These are phyloP conservation scores for Corydoras maculifer DNA, from an alignment of 2,113 vertebrate species.

Conservation along the genomic window DNA sequence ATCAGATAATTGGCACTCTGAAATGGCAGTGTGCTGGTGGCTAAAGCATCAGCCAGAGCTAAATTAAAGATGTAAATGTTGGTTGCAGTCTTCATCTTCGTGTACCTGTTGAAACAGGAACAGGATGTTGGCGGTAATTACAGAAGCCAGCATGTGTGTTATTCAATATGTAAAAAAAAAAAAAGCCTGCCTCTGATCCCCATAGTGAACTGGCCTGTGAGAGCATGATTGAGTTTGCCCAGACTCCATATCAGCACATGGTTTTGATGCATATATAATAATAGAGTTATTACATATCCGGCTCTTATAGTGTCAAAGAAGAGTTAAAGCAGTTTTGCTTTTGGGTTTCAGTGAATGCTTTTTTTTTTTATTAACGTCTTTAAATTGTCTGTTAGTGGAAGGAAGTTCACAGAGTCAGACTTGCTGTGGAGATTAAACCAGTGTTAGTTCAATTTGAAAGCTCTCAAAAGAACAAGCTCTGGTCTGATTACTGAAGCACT, in stretches of 20 bases:
- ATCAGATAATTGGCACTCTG: constrained; percentile 94
- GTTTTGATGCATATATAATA: too few species aligned
- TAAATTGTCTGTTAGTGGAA: too few species aligned
- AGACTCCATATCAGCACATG: too few species aligned
- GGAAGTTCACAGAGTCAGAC: not conserved
- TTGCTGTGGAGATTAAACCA: not conserved
- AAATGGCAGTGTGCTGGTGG: constrained; percentile 94
- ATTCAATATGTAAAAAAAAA: not conserved
- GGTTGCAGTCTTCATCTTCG: constrained; percentile 96
- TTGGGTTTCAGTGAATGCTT: too few species aligned
- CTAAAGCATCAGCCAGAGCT: constrained; percentile 82
- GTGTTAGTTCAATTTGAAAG: not conserved
- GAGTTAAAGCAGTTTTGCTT: not conserved
- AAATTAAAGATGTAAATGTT: constrained; percentile 99
- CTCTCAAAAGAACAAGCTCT: constrained; percentile 21
- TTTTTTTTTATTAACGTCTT: too few species aligned
- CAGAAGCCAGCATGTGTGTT: not conserved
- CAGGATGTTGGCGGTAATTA: too few species aligned
- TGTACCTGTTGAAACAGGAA: constrained; percentile 72
- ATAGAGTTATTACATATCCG: too few species aligned
- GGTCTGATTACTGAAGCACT: constrained; percentile 6
- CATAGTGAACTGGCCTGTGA: too few species aligned
- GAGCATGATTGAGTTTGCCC: too few species aligned
- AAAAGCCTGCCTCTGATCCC: not conserved
- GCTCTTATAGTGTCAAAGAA: too few species aligned